Evolutionary conservation across 2,797 vertebrate species (phyloP).

Genomic region (Tauraco hartlaubi): DNA sequence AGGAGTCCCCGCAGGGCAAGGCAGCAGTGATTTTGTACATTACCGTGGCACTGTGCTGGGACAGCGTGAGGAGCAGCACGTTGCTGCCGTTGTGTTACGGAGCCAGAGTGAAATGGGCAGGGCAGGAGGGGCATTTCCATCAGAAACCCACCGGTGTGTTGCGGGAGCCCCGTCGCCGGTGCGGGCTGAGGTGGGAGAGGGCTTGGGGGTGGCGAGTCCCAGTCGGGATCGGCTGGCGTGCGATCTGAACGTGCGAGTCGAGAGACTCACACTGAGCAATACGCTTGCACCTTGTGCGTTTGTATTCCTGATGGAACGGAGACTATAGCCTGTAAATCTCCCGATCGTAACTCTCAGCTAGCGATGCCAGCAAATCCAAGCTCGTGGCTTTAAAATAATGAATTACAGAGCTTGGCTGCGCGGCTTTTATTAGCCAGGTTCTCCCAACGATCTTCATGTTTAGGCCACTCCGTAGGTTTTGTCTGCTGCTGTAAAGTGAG

Average conservation of each 20-base stretch:
- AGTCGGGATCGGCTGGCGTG: accelerated
- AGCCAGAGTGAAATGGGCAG: not conserved
- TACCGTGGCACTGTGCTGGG: not conserved
- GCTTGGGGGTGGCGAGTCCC: not conserved
- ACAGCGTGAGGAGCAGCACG: not conserved
- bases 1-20: accelerated
- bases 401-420: not conserved
- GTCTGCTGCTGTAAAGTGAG: not conserved
- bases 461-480: not conserved
- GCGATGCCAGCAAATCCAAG: not conserved
- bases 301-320: not conserved
- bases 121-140: not conserved
- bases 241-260: accelerated
- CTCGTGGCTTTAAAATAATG: not conserved
- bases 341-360: not conserved
- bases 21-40: not conserved
- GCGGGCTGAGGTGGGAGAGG: not conserved
- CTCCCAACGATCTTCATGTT: not conserved
- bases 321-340: not conserved
- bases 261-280: not conserved
- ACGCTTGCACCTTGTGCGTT: accelerated
- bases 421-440: not conserved
- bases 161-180: accelerated
- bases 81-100: not conserved
- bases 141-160: accelerated